phyloP scores from a whole-genome alignment of 2,113 vertebrate species.

The Colossoma macropomum region DNA sequence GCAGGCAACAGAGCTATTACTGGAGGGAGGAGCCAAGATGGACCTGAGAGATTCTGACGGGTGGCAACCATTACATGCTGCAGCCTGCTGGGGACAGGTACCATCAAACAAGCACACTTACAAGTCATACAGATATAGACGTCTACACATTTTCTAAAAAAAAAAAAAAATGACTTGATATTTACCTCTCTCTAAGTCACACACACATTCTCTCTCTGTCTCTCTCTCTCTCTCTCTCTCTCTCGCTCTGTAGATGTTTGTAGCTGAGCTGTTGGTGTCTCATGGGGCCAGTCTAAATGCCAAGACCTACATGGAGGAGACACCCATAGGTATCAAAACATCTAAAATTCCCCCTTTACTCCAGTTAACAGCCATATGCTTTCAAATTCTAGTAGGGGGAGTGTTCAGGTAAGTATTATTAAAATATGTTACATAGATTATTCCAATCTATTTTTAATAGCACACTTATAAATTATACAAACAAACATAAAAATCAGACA shows the following conservation, averaged over 20 bases:
- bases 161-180: too few relatives aligned
- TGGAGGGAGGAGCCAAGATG: slow-evolving; percentile 89
- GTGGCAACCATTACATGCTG: slow-evolving; percentile 96
- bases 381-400: not conserved
- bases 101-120: slow-evolving; percentile 31
- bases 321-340: slow-evolving; percentile 87
- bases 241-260: slow-evolving; percentile 84
- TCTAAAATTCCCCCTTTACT: slow-evolving; percentile 45
- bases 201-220: not conserved
- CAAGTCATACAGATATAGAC: not conserved
- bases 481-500: not conserved
- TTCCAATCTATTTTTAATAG: not conserved
- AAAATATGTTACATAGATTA: too few relatives aligned
- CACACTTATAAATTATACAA: not conserved
- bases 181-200: not conserved
- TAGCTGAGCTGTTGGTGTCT: slow-evolving; percentile 92
- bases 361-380: not conserved
- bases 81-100: slow-evolving; percentile 98
- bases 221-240: slow-evolving; percentile 31
- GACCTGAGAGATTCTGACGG: slow-evolving; percentile 91
- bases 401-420: too few relatives aligned
- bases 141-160: not conserved
- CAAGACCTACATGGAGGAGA: slow-evolving; percentile 94
- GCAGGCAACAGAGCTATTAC: slow-evolving; percentile 90
- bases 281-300: slow-evolving; percentile 93